Base-by-base conservation (phyloP, 2,113 vertebrate species). In the Daubentonia madagascariensis region DNA sequence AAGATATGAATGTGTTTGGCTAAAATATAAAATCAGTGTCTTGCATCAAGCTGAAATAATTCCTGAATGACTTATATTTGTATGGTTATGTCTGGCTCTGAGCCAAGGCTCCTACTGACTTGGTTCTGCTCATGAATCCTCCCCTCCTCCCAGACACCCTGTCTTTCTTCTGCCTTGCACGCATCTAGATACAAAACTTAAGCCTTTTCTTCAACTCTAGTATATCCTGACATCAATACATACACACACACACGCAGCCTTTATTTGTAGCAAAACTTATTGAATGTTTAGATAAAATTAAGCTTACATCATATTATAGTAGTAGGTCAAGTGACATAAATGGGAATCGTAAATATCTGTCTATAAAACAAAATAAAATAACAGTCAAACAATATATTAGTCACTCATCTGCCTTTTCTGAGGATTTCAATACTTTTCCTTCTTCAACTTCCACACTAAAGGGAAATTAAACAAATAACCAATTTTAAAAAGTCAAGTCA, bases 171-270 rank as follows among this genome's bases (percentile, higher is more conserved):
- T 75, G 8, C 16, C 35, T 11, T 81, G 2, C 1, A 22, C 3
- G 17, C 0, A 35, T 10, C 9, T 52, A 52, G n/a, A 70, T n/a
- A 3, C 20, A 85, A 86, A 88, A 50, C 5, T 30, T 67, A 84
- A 89, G 17, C 16, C 1, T 0, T 85, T 32, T 37, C 18, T 30
- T 59, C 35, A 72, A 1, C 0, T 54, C 28, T 63, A 37, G 72
- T 35, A 43, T 52, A 63, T 6, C 20, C 43, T 43, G 5, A 37
- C 0, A 37, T 25, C 2, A 50, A 12, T 16, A 25, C 32, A 50
- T 1, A 17, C 17, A 85, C 50, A 72, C 40, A 67, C 10, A 8
- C 18, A 40, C 4, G 35, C 3, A 40, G 0, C 0, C 1, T 86
- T 85, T 61, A 80, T 65, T 65, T 94, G 54, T 65, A 72, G 32